A percentile compares a stretch with the other conserved stretches of the same genome.
Conservation (phyloP, 2,797 vertebrate genomes). For the Anguilla megastoma region DNA sequence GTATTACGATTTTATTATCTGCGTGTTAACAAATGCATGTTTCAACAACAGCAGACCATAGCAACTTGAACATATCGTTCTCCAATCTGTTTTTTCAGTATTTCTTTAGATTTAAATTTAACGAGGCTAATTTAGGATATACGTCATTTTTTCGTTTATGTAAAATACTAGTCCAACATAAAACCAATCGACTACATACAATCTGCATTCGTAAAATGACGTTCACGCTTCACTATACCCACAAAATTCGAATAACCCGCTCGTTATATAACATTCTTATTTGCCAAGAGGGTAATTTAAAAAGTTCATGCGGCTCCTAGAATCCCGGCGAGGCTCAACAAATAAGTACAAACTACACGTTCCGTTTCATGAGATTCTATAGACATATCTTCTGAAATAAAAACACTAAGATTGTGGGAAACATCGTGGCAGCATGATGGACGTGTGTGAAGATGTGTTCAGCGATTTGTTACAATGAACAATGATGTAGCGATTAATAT, state of each 20-base stretch:
- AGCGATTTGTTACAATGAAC: neutral
- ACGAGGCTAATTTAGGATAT: neutral
- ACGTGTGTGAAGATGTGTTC: neutral
- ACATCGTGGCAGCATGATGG: neutral
- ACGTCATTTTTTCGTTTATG: neutral
- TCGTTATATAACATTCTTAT: neutral
- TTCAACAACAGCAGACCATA: neutral
- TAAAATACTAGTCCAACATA: neutral
- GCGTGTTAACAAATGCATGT: neutral
- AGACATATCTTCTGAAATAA: neutral
- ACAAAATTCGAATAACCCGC: neutral
- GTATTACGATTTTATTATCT: neutral
- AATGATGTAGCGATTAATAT: neutral
- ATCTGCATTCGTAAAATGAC: neutral
- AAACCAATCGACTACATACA: neutral
- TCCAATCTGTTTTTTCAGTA: neutral
- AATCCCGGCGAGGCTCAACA: neutral
- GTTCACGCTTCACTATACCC: neutral
- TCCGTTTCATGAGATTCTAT: neutral
- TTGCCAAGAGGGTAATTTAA: neutral
- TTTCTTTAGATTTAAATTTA: neutral
- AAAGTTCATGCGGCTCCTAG: neutral
- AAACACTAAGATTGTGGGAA: neutral
- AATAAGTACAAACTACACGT: neutral
- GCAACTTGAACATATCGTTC: too few relatives aligned